Conservation (phyloP, 2,888 invertebrate genomes). For the Amorpha juglandis region DNA sequence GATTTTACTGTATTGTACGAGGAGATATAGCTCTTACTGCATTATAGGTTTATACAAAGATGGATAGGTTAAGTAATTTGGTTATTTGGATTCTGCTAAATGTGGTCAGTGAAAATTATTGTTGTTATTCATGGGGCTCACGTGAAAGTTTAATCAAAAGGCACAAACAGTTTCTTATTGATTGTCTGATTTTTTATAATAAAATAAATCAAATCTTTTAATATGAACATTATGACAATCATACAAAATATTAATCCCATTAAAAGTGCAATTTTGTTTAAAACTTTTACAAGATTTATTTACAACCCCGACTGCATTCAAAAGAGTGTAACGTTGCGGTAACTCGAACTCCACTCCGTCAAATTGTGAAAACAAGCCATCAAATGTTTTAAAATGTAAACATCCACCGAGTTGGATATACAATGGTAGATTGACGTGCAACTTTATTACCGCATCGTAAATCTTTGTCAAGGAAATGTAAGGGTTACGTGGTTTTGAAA, state of each 20-base stretch:
- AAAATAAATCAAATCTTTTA: too few relatives aligned
- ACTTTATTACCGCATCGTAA: conserved; percentile 21
- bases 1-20: too few relatives aligned
- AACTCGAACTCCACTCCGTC: conserved; percentile 12
- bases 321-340: background rate
- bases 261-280: background rate
- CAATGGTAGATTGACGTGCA: conserved; percentile 18
- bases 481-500: background rate
- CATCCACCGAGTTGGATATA: background rate
- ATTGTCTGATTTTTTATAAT: too few relatives aligned
- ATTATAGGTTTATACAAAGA: too few relatives aligned
- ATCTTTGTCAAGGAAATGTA: conserved; percentile 10
- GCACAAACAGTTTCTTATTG: too few relatives aligned
- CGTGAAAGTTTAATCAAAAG: too few relatives aligned
- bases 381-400: conserved; percentile 21
- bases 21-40: too few relatives aligned
- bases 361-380: conserved; percentile 21
- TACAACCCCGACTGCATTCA: background rate
- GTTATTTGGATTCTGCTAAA: too few relatives aligned
- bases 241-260: background rate
- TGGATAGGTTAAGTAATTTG: too few relatives aligned
- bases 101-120: too few relatives aligned
- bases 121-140: too few relatives aligned
- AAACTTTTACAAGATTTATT: background rate
- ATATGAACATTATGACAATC: too few relatives aligned